Conservation (phyloP, 2,797 vertebrate species). For the Pelochelys cantorii region DNA sequence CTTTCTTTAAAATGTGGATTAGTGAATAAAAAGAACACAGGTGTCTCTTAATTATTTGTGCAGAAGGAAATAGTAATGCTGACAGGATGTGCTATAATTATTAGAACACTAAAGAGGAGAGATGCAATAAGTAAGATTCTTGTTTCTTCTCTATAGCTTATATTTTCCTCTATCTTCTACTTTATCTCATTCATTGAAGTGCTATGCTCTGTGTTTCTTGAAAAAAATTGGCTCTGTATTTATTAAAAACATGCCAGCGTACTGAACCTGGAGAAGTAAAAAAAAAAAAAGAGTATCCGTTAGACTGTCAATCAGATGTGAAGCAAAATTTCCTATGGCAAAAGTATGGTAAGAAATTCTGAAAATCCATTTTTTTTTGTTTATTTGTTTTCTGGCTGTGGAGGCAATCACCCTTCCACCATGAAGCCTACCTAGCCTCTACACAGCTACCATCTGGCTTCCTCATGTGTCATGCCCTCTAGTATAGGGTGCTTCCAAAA, state of each 20-base stretch:
- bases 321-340: fast-evolving
- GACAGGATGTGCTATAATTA: conserved; percentile 59
- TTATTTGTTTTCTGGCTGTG: neutral
- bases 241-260: neutral
- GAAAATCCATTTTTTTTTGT: neutral
- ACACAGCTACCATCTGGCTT: neutral
- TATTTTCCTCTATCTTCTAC: neutral
- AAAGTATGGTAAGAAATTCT: fast-evolving
- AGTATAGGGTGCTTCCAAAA: neutral
- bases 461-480: neutral
- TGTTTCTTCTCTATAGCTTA: neutral
- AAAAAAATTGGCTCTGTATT: neutral
- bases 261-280: neutral
- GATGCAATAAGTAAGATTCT: neutral
- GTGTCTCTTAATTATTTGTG: conserved; percentile 80
- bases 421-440: fast-evolving
- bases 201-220: neutral
- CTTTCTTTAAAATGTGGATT: conserved; percentile 17
- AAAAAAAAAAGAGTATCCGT: neutral
- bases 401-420: fast-evolving
- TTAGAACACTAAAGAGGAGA: conserved; percentile 42
- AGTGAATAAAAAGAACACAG: conserved; percentile 72
- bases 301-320: fast-evolving
- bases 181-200: neutral
- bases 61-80: conserved; percentile 72